These are phyloP conservation scores for Apoderus coryli DNA, from an alignment of 2,888 invertebrate genomes.

Conservation along the genomic window DNA sequence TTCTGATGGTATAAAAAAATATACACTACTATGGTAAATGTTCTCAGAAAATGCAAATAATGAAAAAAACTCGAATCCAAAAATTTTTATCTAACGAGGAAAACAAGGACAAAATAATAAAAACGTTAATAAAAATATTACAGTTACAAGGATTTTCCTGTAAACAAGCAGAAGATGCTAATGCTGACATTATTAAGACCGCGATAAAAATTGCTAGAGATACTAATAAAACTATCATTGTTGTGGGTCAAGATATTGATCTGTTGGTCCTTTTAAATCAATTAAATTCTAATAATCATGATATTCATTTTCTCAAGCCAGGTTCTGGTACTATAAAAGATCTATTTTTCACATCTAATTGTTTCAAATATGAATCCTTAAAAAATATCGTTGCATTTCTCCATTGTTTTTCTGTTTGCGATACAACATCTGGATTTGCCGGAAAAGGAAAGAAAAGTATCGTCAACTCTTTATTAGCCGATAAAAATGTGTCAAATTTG, in stretches of 20 bases:
- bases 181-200: conserved; percentile 18
- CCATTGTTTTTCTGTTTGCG: too few relatives aligned
- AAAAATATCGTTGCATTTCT: too few relatives aligned
- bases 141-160: conserved; percentile 13
- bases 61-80: too few relatives aligned
- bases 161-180: conserved; percentile 18
- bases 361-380: too few relatives aligned
- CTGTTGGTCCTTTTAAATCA: conserved; percentile 20
- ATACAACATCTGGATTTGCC: too few relatives aligned
- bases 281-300: conserved; percentile 13
- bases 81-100: conserved; percentile 13
- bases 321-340: conserved; percentile 13
- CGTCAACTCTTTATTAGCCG: too few relatives aligned
- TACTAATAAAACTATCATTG: conserved; percentile 18
- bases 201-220: conserved; percentile 17
- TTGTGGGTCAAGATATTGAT: conserved; percentile 21
- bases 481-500: too few relatives aligned
- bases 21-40: too few relatives aligned
- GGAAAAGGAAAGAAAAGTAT: too few relatives aligned
- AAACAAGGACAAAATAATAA: conserved; percentile 21
- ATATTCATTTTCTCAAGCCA: conserved; percentile 13
- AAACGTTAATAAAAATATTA: conserved; percentile 15
- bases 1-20: too few relatives aligned
- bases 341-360: conserved; percentile 12
- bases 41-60: too few relatives aligned